Evolutionary conservation across 1,140 invertebrate species (phyloP), one percentile per base, ranked within the genome.

Genomic region (Drosophila mauritiana): DNA sequence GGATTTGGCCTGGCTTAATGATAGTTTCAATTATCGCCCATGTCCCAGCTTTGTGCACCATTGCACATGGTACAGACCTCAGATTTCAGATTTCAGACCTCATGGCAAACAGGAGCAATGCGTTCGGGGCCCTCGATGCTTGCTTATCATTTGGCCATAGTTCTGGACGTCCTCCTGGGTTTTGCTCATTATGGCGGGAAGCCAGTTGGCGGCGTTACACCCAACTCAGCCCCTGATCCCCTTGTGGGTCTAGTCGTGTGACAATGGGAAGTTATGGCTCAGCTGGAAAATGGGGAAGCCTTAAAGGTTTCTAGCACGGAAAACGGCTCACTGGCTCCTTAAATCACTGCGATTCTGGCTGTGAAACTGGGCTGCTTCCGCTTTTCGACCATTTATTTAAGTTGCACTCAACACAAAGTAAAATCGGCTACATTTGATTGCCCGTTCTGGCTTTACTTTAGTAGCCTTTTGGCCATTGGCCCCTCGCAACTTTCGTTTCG

Each of bases 21-120:
- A 79, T 80, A 80, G 73, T 89, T 88, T 88, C 83, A 88, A 88
- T 89, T 88, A 89, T 88, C 80, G 79, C 58, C 75, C 84, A 68
- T 69, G 75, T 65, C 49, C 76, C 61, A 55, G 59, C 53, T 31
- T 57, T 59, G 69, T 58, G 74, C 55, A 49, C 63, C 65, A 45
- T 59, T 55, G 51, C 74, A 77, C 74, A 80, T 70, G 78, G 58
- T 67, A 56, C 59, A 69, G 42, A 67, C 73, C 73, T 65, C 61
- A 74, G 65, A 65, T 73, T 76, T 70, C 53, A 54, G 56, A 67
- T 67, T 64, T 64, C 45, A 57, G 22, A 54, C 62, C 61, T 46
- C 48, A 49, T 49, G 51, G 43, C 51, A 48, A 56, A 69, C 64
- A 69, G 64, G 34, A 40, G 67, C 42, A 15, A 57, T 64, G 58